A percentile compares a stretch with the other conserved stretches of the same genome.
These are phyloP conservation scores for Delphinapterus leucas DNA, from an alignment of 2,113 vertebrate genomes.

Conservation along the genomic window DNA sequence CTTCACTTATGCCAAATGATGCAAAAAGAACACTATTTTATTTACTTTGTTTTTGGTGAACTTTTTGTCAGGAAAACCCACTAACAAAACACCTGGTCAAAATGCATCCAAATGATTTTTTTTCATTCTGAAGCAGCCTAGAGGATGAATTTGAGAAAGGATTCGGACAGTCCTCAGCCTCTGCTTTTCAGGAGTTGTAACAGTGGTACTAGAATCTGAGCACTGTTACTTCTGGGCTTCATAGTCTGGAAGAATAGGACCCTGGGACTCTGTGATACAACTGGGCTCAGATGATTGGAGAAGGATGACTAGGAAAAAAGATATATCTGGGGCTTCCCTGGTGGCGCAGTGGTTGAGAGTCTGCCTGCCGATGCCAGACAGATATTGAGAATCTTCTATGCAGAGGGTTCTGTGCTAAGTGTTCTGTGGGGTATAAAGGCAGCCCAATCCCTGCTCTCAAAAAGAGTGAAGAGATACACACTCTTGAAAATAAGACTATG, in stretches of 20 bases:
- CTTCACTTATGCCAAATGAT: constrained; percentile 14
- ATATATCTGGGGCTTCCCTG: too few relatives aligned
- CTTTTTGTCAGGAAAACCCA: not conserved
- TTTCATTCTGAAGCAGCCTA: not conserved
- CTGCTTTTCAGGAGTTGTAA: not conserved
- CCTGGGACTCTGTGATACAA: not conserved
- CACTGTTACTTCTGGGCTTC: not conserved
- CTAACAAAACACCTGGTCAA: not conserved
- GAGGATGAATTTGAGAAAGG: not conserved
- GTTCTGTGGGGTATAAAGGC: not conserved
- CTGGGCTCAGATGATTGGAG: not conserved
- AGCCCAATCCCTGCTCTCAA: not conserved
- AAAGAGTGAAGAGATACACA: not conserved
- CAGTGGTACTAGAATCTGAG: not conserved
- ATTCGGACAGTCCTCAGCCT: not conserved
- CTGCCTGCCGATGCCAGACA: not conserved
- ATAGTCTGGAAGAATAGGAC: not conserved
- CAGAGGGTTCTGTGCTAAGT: not conserved
- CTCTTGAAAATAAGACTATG: not conserved
- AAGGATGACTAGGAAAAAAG: not conserved
- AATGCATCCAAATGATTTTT: not conserved
- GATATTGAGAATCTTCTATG: not conserved
- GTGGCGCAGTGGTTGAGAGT: too few relatives aligned
- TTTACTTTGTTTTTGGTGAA: constrained; percentile 29
- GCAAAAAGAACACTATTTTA: constrained; percentile 30